A percentile compares a stretch with the other conserved stretches of the same genome.
phyloP scores from a whole-genome alignment of 2,797 vertebrate genomes.

The Sebastes oblongus region DNA sequence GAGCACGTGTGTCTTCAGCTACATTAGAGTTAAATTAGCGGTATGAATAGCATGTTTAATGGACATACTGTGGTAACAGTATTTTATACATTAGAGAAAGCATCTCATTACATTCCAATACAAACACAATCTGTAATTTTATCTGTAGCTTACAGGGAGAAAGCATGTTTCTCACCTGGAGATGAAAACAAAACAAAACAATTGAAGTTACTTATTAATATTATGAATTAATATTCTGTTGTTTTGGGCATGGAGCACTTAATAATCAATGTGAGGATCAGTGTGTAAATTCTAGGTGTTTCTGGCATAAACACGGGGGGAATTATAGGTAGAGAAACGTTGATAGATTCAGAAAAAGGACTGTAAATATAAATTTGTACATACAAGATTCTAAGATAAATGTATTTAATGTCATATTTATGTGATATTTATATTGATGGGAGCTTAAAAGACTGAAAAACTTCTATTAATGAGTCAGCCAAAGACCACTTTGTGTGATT shows the following conservation, averaged over 20 bases:
- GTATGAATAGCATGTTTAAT: conserved; percentile 1
- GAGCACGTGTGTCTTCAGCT: not conserved
- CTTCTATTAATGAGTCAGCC: conserved; percentile 1
- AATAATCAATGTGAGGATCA: not conserved
- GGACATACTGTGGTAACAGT: not conserved
- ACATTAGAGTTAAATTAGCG: not conserved
- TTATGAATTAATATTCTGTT: not conserved
- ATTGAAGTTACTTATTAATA: not conserved
- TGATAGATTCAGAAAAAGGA: not conserved
- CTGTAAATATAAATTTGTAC: conserved; percentile 60
- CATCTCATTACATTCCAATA: conserved; percentile 48
- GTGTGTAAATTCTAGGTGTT: not conserved
- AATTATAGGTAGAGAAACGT: not conserved
- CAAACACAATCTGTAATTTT: not conserved
- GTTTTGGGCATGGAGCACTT: not conserved
- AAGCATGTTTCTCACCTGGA: conserved; percentile 22
- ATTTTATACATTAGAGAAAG: not conserved
- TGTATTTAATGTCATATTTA: conserved; percentile 45
- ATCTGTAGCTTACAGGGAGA: not conserved
- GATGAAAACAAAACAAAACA: not conserved
- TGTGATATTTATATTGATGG: conserved; percentile 46
- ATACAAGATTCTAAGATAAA: conserved; percentile 20
- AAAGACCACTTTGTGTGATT: not conserved
- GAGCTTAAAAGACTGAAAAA: not conserved
- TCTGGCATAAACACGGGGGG: not conserved